These are phyloP conservation scores for Drosophila ambigua DNA, from an alignment of 1,140 invertebrate species.

Conservation along the genomic window DNA sequence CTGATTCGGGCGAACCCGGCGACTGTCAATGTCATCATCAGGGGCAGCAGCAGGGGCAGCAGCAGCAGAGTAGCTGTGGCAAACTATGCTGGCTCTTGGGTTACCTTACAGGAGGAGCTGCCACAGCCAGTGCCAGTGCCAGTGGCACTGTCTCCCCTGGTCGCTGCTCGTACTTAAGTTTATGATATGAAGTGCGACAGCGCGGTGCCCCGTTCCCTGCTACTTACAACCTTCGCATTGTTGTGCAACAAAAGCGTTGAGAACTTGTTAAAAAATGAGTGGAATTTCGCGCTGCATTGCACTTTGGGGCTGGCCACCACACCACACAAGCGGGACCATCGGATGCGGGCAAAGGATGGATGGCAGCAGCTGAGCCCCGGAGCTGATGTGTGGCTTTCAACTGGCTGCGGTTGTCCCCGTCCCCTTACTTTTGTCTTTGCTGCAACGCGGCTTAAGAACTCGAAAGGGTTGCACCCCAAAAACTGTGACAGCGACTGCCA, in stretches of 20 bases:
- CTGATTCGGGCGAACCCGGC: conserved; percentile 3
- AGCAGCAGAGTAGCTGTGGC: conserved; percentile 55
- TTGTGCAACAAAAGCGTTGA: conserved; percentile 76
- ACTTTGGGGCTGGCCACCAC: conserved; percentile 49
- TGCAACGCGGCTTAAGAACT: conserved; percentile 36
- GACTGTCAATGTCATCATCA: conserved; percentile 59
- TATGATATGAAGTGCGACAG: conserved; percentile 62
- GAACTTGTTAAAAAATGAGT: conserved; percentile 80
- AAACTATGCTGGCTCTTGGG: conserved; percentile 65
- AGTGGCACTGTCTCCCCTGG: not conserved
- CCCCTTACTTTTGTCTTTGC: conserved; percentile 37
- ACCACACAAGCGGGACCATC: conserved; percentile 21
- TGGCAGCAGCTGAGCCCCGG: conserved; percentile 7
- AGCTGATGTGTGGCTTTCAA: conserved; percentile 30
- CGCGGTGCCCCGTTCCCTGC: conserved; percentile 1
- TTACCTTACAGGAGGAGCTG: conserved; percentile 33
- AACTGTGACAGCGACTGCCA: conserved; percentile 7
- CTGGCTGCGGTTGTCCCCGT: conserved; percentile 31
- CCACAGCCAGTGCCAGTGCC: conserved; percentile 23
- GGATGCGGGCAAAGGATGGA: conserved; percentile 33
- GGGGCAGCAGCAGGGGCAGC: conserved; percentile 19
- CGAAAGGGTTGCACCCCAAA: conserved; percentile 47
- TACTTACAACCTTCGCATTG: conserved; percentile 66
- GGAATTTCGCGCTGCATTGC: conserved; percentile 80
- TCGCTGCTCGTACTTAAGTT: conserved; percentile 51